Base-by-base conservation (phyloP, 2,888 invertebrate genomes). In the Eilema griseolum region DNA sequence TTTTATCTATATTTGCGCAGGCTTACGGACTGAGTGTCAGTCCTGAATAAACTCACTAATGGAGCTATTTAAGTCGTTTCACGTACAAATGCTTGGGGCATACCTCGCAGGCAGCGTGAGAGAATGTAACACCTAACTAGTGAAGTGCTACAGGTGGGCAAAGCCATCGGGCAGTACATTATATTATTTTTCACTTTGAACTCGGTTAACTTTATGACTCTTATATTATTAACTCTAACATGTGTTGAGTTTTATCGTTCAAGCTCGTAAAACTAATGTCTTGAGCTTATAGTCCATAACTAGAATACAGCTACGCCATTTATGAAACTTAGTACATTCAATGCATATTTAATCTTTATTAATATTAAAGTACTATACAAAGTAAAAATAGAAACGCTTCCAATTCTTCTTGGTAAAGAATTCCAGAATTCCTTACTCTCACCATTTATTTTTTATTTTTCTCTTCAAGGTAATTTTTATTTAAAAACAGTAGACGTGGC, bases 131-230 rank as follows among this genome's bases (percentile, higher is more conserved):
- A 71, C 74, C 73, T 80, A 82, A 82, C 81, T 83, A 81, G 76
- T 80, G 74, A 69, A 74, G 64, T 77, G 84, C 90, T 85, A 89
- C 90, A 90, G 90, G 90, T 90, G 88, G 88, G 80, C 72, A 77
- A 82, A 80, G 70, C 77, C 76, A 73, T 76, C 71, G 71, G 62
- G 33, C 70, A 74, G 73, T 61, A 71, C 66, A 76, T 77, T 52
- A 76, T 79, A 78, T 23, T 79, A 84, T 56, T 28, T 52, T 56
- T 23, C 8, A 12, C 28, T 5, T 64, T 3, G 0, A 52, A n/a
- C 52, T 20, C 10, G n/a, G 46, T n/a, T 79, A 81, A 75, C 76
- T 20, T 62, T 60, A 46, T 7, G 11, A n/a, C 41, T 60, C 14
- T 41, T 20, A 23, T 41, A 23, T 14, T 41, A 64, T 31, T 3